Evolutionary conservation across 2,888 invertebrate genomes (phyloP), one percentile per base, ranked within the genome.

Genomic region (Pyralis farinalis): DNA sequence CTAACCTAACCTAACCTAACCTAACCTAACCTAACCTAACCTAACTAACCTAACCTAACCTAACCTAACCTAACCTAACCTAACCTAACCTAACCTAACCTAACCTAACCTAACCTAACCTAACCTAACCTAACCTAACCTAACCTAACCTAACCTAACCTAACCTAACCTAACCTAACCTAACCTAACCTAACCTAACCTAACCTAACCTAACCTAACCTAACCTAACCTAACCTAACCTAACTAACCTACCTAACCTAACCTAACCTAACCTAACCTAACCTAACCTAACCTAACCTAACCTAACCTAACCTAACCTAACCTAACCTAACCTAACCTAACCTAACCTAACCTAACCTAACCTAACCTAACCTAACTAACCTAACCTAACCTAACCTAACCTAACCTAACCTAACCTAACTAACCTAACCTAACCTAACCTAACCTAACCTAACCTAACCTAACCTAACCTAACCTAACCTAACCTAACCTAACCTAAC

Each of bases 221-320:
- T 40, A 46, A 42, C 46, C 42, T 40, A 46, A 42, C 46, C 40
- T 42, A 46, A 42, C 42, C 42, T 42, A 46, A 46, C 45, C 46
- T 46, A 46, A 46, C 46, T 40, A 40, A 42, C 42, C 42, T 42
- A 45, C 45, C 42, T 39, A 45, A 45, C 45, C 45, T 45, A 46
- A 43, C 46, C 42, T 43, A 46, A 46, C 46, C 42, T 46, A 46
- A 42, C 42, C 42, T 46, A 46, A 42, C 46, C 42, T 46, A 46
- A 44, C 41, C 41, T 41, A 44, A 41, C 40, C 42, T 42, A 42
- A 42, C 42, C 29, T 34, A 34, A 34, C 41, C 45, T 42, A 45
- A 42, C 42, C 39, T 42, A 42, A 42, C 45, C 40, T 37, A 40
- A 44, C 40, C 40, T 44, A 44, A 40, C 40, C 40, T 40, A 40